phyloP scores from a whole-genome alignment of 2,113 vertebrate genomes.

The Lophotis ruficrista region DNA sequence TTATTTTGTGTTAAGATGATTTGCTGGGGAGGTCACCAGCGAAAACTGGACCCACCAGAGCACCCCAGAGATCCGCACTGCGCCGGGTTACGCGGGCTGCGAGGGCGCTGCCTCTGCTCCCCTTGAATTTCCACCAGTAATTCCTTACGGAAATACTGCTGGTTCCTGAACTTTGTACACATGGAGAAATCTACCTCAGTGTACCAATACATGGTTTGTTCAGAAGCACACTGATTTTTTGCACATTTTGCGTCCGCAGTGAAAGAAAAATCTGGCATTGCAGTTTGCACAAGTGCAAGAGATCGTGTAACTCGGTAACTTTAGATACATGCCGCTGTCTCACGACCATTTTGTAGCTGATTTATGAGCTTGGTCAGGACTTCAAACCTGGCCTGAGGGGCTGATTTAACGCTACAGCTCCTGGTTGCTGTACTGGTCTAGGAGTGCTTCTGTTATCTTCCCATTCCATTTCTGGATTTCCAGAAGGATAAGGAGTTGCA shows the following conservation, averaged over 20 bases:
- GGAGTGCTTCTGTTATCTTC: background rate
- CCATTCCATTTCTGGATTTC: background rate
- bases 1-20: background rate
- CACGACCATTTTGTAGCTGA: constrained; percentile 7
- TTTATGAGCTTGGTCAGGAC: background rate
- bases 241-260: background rate
- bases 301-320: background rate
- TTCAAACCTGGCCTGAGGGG: background rate
- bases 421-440: background rate
- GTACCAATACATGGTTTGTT: background rate
- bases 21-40: background rate
- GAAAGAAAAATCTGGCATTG: background rate
- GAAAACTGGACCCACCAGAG: background rate
- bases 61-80: background rate
- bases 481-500: background rate
- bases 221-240: background rate
- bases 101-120: background rate
- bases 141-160: background rate
- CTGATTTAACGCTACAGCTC: background rate
- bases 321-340: background rate
- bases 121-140: background rate
- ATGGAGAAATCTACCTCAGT: background rate
- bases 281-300: background rate
- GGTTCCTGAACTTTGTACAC: background rate
- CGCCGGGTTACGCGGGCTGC: rapidly evolving